phyloP scores from a whole-genome alignment of 2,888 invertebrate genomes.

The Archaeoteleia sp. region DNA sequence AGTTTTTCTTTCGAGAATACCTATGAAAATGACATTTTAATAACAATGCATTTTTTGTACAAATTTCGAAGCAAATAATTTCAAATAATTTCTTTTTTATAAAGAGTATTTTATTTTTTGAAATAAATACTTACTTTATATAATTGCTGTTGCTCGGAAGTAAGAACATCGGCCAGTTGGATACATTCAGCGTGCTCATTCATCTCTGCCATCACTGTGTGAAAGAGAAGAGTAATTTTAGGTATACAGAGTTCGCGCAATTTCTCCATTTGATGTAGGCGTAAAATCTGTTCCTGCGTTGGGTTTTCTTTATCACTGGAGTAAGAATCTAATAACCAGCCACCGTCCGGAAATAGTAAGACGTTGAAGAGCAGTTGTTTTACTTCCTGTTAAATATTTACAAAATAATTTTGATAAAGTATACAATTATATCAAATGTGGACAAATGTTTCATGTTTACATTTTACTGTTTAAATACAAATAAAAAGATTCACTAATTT shows the following conservation, averaged over 20 bases:
- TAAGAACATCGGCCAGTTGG: conserved; percentile 86
- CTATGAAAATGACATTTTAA: conserved; percentile 54
- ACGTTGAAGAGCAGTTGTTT: conserved; percentile 90
- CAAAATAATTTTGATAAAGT: conserved; percentile 8
- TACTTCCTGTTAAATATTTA: conserved; percentile 77
- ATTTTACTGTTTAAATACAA: conserved; percentile 2
- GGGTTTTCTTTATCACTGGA: conserved; percentile 76
- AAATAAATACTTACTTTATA: conserved; percentile 82
- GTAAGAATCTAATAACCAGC: conserved; percentile 89
- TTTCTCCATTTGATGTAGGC: conserved; percentile 83
- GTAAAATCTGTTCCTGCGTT: conserved; percentile 76
- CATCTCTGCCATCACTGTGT: conserved; percentile 86
- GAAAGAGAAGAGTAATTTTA: conserved; percentile 85
- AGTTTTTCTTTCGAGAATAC: conserved; percentile 84
- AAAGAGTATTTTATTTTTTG: background rate
- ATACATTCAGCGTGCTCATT: conserved; percentile 85
- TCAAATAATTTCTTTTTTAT: too few relatives aligned
- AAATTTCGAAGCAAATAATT: background rate
- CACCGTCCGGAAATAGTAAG: conserved; percentile 89
- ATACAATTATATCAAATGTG: background rate
- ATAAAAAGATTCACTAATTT: conserved; percentile 1
- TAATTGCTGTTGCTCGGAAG: conserved; percentile 85
- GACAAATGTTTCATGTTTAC: too few relatives aligned
- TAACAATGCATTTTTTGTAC: conserved; percentile 1
- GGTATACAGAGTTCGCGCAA: conserved; percentile 90